Percentiles rank a stretch among this genome's conserved stretches.
These are phyloP conservation scores for Oscheius onirici DNA, from an alignment of 2,888 invertebrate species.

Conservation along the genomic window DNA sequence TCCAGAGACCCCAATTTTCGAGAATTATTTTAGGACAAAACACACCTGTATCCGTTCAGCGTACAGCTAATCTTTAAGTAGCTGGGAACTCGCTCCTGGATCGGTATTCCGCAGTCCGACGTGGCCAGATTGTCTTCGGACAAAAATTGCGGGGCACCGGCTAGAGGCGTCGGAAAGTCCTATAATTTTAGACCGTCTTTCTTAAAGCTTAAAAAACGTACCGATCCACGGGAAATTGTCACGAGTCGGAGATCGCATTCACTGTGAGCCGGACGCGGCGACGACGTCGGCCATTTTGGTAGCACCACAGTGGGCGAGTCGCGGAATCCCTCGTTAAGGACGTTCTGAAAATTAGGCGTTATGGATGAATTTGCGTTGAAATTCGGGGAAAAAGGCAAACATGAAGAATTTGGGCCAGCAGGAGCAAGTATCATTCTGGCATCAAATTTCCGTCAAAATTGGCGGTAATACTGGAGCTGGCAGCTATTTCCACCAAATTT, in stretches of 20 bases:
- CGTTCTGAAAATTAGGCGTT: neutral
- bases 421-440: no score
- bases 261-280: slow-evolving; percentile 19
- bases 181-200: slow-evolving; percentile 2
- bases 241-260: slow-evolving; percentile 30
- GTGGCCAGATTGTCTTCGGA: slow-evolving; percentile 39
- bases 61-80: slow-evolving; percentile 37
- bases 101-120: neutral
- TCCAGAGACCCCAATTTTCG: no score
- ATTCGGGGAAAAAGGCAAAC: no score
- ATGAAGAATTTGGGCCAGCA: no score
- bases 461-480: no score
- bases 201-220: neutral
- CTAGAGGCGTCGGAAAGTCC: slow-evolving; percentile 36
- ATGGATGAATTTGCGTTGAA: neutral
- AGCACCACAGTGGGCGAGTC: neutral
- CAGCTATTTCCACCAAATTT: no score
- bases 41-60: slow-evolving; percentile 37
- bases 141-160: slow-evolving; percentile 29
- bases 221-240: slow-evolving; percentile 24
- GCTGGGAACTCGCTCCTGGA: slow-evolving; percentile 26
- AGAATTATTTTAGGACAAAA: neutral
- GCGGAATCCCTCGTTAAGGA: neutral
- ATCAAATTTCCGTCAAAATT: no score
- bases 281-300: neutral